Evolutionary conservation across 2,113 vertebrate genomes (phyloP), one percentile per base, ranked within the genome.

Genomic region (Corydoras maculifer): DNA sequence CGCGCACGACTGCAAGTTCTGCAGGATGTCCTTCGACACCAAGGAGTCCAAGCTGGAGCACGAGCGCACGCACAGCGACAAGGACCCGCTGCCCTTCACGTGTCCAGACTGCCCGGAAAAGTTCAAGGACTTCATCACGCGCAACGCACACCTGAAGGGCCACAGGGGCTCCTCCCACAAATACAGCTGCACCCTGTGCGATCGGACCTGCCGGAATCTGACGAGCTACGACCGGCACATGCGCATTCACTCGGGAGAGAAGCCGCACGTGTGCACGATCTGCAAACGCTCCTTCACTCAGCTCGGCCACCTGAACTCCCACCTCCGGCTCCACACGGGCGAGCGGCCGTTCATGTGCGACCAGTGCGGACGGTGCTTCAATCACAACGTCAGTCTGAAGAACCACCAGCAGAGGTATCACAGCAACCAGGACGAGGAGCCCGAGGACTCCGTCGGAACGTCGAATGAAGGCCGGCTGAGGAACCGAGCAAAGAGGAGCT

Each of bases 341-440:
- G 70, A 72, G 25, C 12, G 63, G 62, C 70, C 70, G 15, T 72
- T 72, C 70, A 72, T 72, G 70, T 72, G 70, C 55, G 70, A 72
- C 29, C 70, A 65, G 62, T 72, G 70, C 29, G 70, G 70, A 29
- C 57, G 65, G 29, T 72, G 70, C 35, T 72, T 72, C 62, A 72
- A 72, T 48, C 61, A 75, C 67, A 69, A 75, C 30, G 61, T 70
- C 62, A 70, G 67, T 48, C 74, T 53, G 9, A 58, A 70, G 48
- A 70, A 70, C 58, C 67, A 75, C 62, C 31, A 53, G 14, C 35
- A 32, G 63, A 58, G 35, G 3, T 55, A 65, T 2, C 74, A 70
- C 31, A 11, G n/a, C 13, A 18, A 18, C 4, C 50, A 59, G 14
- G 5, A 13, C 1, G 3, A 14, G 0, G 1, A 8, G 10, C 50